phyloP scores from a whole-genome alignment of 2,797 vertebrate genomes.

The Parauchenoglanis punctatus region DNA sequence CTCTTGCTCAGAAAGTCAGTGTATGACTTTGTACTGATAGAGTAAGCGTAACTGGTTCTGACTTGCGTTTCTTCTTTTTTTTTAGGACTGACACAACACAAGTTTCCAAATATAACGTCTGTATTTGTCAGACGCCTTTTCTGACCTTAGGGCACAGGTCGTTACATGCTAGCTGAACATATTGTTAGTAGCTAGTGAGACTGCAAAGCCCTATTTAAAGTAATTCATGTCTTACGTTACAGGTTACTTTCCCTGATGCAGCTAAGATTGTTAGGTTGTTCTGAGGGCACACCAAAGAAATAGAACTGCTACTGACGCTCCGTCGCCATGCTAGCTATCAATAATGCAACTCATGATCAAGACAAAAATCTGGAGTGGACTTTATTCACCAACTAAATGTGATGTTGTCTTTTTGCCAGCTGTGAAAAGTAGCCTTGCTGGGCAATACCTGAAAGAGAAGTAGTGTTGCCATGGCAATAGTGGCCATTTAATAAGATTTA shows the following conservation, averaged over 20 bases:
- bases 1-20: background rate
- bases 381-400: background rate
- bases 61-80: too few species aligned
- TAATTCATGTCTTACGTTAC: too few species aligned
- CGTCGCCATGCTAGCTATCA: background rate
- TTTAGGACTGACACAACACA: too few species aligned
- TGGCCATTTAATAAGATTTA: background rate
- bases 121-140: too few species aligned
- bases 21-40: background rate
- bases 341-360: background rate
- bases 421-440: background rate
- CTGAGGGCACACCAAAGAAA: background rate
- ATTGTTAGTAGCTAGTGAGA: too few species aligned
- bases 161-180: too few species aligned
- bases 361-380: background rate
- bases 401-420: background rate
- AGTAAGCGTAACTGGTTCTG: too few species aligned
- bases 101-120: too few species aligned
- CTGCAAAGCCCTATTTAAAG: too few species aligned
- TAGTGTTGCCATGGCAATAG: background rate
- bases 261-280: background rate
- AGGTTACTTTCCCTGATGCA: too few species aligned
- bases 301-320: background rate
- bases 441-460: background rate
- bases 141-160: too few species aligned